A percentile compares a stretch with the other conserved stretches of the same genome.
Evolutionary conservation across 2,888 invertebrate species (phyloP).

Genomic region (Cephus nigrinus): DNA sequence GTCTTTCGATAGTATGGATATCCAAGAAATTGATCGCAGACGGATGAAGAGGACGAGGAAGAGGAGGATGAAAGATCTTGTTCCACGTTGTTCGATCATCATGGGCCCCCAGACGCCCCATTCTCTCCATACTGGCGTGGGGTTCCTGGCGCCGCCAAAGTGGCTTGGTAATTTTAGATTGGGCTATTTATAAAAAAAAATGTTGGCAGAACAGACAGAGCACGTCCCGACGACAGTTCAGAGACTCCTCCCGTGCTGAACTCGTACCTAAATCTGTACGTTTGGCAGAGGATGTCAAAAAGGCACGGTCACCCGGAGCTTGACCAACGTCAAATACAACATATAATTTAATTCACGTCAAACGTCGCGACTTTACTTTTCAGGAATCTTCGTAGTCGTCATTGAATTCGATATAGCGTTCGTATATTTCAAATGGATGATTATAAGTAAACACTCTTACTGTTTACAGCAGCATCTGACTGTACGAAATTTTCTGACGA

Average conservation of each 20-base stretch:
- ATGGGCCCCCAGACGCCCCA: neutral
- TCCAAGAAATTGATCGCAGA: neutral
- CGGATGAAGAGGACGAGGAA: neutral
- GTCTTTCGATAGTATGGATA: neutral
- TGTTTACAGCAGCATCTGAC: neutral
- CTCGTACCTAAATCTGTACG: neutral
- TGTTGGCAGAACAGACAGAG: slow-evolving; percentile 26
- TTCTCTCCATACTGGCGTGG: slow-evolving; percentile 2
- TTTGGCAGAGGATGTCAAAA: neutral
- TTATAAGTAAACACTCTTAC: neutral
- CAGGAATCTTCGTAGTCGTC: neutral
- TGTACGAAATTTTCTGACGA: neutral
- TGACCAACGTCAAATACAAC: neutral
- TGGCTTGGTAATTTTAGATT: slow-evolving; percentile 47
- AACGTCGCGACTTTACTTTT: neutral
- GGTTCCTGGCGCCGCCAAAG: slow-evolving; percentile 37
- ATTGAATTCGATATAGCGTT: neutral
- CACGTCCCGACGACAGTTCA: neutral
- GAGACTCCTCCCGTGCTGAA: neutral
- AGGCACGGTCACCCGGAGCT: neutral
- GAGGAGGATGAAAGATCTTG: neutral
- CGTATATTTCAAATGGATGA: neutral
- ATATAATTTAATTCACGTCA: neutral
- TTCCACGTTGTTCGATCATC: neutral
- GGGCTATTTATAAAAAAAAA: slow-evolving; percentile 46